Conservation (phyloP, 2,113 vertebrate species). For the Numenius arquata region DNA sequence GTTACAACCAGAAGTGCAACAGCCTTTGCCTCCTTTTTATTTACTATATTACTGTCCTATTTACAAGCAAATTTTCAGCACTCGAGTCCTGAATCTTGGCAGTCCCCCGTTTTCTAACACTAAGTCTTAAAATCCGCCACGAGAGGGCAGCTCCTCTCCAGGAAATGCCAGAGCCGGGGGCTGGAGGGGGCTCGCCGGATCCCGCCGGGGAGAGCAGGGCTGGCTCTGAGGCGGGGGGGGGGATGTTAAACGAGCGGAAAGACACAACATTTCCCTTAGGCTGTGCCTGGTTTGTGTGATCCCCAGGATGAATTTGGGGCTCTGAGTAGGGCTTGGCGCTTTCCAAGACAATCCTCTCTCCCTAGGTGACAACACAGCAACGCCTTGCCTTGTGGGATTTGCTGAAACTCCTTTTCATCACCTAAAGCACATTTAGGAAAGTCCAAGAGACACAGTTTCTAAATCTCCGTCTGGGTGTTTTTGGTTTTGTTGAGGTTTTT, state of each 20-base stretch:
- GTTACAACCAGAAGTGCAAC: rapidly evolving
- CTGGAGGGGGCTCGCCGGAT: not conserved
- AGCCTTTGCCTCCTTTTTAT: rapidly evolving
- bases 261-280: rapidly evolving
- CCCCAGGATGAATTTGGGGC: rapidly evolving
- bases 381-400: rapidly evolving
- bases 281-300: not conserved
- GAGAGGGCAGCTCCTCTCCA: conserved; percentile 60
- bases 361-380: not conserved
- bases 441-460: not conserved
- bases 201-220: rapidly evolving
- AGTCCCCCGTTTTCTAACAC: not conserved
- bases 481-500: not conserved
- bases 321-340: rapidly evolving
- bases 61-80: not conserved
- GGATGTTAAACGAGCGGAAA: not conserved
- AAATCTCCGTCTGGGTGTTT: not conserved
- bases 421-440: not conserved
- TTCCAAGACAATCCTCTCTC: not conserved
- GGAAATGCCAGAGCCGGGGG: not conserved
- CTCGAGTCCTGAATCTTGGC: rapidly evolving
- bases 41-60: rapidly evolving
- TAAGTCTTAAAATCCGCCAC: not conserved
- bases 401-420: not conserved
- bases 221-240: not conserved